Conservation (phyloP, 2,113 vertebrate genomes). For the Hemibagrus wyckioides region DNA sequence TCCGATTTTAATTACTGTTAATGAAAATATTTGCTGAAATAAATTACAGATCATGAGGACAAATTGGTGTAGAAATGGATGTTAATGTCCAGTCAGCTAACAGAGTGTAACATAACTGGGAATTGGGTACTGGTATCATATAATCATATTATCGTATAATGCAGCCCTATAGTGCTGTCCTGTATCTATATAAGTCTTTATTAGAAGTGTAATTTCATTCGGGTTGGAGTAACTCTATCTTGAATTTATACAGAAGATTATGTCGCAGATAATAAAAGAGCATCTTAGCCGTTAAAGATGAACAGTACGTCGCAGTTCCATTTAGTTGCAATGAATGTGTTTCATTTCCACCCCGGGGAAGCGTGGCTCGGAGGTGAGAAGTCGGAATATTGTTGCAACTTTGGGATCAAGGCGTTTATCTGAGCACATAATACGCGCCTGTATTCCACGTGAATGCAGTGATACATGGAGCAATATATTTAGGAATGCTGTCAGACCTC, state of each 20-base stretch:
- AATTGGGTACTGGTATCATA: neutral
- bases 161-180: neutral
- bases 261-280: slow-evolving; percentile 2
- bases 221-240: neutral
- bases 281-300: neutral
- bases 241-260: neutral
- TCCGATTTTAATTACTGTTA: neutral
- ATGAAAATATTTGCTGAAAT: neutral
- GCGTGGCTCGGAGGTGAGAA: slow-evolving; percentile 14
- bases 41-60: neutral
- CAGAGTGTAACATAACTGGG: neutral
- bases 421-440: slow-evolving; percentile 9
- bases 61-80: neutral
- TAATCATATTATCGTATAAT: neutral
- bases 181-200: neutral
- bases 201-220: neutral
- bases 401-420: slow-evolving; percentile 45
- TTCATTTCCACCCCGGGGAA: slow-evolving; percentile 27
- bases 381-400: slow-evolving; percentile 42
- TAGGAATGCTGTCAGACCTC: slow-evolving; percentile 35
- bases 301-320: neutral
- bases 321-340: neutral
- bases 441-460: slow-evolving; percentile 37
- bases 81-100: neutral
- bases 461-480: slow-evolving; percentile 48